phyloP scores from a whole-genome alignment of 2,888 invertebrate species.

The Troides aeacus region DNA sequence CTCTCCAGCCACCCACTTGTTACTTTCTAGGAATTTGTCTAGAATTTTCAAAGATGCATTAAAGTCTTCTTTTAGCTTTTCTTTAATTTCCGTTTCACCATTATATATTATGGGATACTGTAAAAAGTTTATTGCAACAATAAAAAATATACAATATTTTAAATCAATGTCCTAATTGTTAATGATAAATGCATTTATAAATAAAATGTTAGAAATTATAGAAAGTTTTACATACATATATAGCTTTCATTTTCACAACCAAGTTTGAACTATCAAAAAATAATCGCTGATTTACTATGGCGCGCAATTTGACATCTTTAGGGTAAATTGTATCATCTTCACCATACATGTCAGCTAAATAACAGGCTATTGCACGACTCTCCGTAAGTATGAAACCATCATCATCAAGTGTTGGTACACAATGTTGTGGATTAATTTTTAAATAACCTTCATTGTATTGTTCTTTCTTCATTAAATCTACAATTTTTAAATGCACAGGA shows the following conservation, averaged over 20 bases:
- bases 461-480: conserved; percentile 79
- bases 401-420: conserved; percentile 83
- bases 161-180: neutral
- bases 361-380: conserved; percentile 82
- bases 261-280: conserved; percentile 81
- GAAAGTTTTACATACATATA: conserved; percentile 70
- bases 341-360: conserved; percentile 80
- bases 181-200: neutral
- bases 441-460: conserved; percentile 77
- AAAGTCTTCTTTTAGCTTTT: conserved; percentile 73
- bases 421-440: conserved; percentile 82
- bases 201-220: neutral
- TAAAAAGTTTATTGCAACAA: conserved; percentile 33
- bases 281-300: conserved; percentile 80
- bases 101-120: conserved; percentile 80
- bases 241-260: conserved; percentile 79
- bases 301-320: conserved; percentile 74
- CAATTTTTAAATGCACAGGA: conserved; percentile 65
- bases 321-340: conserved; percentile 81
- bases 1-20: conserved; percentile 81
- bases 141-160: neutral
- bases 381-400: conserved; percentile 84
- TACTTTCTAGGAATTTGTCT: conserved; percentile 76
- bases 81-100: conserved; percentile 76
- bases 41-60: conserved; percentile 79